phyloP scores from a whole-genome alignment of 2,888 invertebrate species.

The Agapostemon virescens region DNA sequence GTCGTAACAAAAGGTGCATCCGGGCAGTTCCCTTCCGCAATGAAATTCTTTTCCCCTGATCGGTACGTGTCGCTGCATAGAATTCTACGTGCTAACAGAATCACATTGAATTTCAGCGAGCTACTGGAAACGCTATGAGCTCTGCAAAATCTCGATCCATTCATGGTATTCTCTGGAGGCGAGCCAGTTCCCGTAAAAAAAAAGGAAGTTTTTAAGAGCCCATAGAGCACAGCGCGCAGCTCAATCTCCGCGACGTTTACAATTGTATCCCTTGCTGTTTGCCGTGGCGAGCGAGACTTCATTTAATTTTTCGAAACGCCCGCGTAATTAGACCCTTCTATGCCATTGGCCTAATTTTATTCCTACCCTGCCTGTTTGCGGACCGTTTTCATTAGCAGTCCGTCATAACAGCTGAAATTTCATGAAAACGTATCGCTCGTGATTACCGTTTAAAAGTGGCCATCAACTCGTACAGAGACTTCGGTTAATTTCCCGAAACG shows the following conservation, averaged over 20 bases:
- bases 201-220: not conserved
- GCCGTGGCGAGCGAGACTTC: not conserved
- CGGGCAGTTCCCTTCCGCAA: not conserved
- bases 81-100: slow-evolving; percentile 23
- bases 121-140: slow-evolving; percentile 18
- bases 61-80: slow-evolving; percentile 14
- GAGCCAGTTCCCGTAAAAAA: slow-evolving; percentile 8
- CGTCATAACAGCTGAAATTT: not conserved
- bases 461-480: too few species aligned
- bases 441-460: too few species aligned
- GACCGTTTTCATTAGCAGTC: not conserved
- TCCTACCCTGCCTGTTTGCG: not conserved
- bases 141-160: slow-evolving; percentile 16
- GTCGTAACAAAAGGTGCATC: not conserved
- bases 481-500: not conserved
- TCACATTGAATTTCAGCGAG: slow-evolving; percentile 23
- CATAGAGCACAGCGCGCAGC: not conserved
- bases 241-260: not conserved
- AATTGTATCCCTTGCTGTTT: not conserved
- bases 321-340: not conserved
- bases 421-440: not conserved
- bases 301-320: not conserved
- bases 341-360: not conserved
- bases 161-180: not conserved
- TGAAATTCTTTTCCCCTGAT: slow-evolving; percentile 3